Evolutionary conservation across 2,888 invertebrate genomes (phyloP), one percentile per base, ranked within the genome.

Genomic region (Eudasyphora cyanicolor): DNA sequence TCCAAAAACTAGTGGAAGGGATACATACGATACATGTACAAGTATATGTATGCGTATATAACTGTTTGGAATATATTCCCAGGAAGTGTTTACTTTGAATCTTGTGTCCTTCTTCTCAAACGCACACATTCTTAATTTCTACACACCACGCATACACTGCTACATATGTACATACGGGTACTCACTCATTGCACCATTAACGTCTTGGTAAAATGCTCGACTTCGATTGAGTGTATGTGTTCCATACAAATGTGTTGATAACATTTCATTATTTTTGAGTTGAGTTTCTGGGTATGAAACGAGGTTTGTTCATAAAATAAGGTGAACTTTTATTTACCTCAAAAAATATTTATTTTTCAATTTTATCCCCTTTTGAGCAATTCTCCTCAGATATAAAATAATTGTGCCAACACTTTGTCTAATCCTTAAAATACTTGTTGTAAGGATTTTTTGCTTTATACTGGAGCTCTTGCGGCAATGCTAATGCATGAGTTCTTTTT

Each of bases 21-120:
- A 62, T 21, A 27, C 19, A 19, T 4, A 49, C 42, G 35, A 32
- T n/a, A n/a, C n/a, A n/a, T 62, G 32, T 6, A 62, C 38, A 10
- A 79, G 64, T 76, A 12, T 71, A 76, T 81, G 76, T 81, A n/a
- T n/a, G n/a, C n/a, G n/a, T n/a, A n/a, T n/a, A 71, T 21, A 76
- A 57, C 54, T 76, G 64, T 76, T 81, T 71, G 77, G n/a, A 77
- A 75, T 78, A 75, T 75, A 78, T 70, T 82, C 75, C 29, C 64
- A 62, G 70, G 64, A 64, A 69, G 75, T 82, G 78, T 82, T 82
- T 78, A 82, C 78, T 74, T 82, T 78, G 78, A 82, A 71, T 78
- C 82, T 82, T 82, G 75, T 78, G 75, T 71, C 54, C 75, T 78
- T 69, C 60, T 62, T 42, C 19, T 32, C 51, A 35, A 29, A 71